Evolutionary conservation across 1,140 invertebrate species (phyloP), one percentile per base, ranked within the genome.

Genomic region (Nasonia giraulti): DNA sequence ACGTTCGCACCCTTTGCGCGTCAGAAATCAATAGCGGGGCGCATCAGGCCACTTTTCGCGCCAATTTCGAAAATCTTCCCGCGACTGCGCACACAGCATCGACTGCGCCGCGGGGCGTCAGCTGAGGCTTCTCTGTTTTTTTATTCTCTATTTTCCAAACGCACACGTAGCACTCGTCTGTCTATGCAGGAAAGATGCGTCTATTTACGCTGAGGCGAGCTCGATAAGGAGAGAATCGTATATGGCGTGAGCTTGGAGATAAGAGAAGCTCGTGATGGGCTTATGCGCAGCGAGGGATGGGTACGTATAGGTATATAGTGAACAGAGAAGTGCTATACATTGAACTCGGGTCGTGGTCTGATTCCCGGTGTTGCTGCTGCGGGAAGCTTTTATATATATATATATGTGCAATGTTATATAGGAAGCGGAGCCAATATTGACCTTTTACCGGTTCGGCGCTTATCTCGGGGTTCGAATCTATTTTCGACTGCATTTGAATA

Each of bases 11-110:
- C 62, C 80, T 81, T 62, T 7, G 37, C 69, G 84, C 84, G 40
- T 75, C 80, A 2, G 0, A 47, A 82, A 87, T 87, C 86, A 85
- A 87, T 87, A 87, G 68, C 66, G 27, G 11, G 23, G 83, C 80
- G 84, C 76, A 87, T 87, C 86, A 85, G 83, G 71, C 86, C 84
- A 87, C 83, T 83, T 85, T 87, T 78, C 37, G 86, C 83, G 86
- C 23, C 20, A 80, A 62, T 17, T 87, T 87, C 37, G 50, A 87
- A 87, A 68, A 17, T 7, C 17, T 1, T 14, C 5, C 0, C 14
- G 62, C 37, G 84, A n/a, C 40, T 77, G 80, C 84, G 84, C 74
- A 4, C 11, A 5, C 5, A 37, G 2, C 10, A n/a, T 7, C 7
- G 44, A 33, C 33, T 3, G 33, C 27, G 5, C 14, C n/a, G 1